Conservation (phyloP, 2,113 vertebrate genomes). For the Oriolus oriolus region DNA sequence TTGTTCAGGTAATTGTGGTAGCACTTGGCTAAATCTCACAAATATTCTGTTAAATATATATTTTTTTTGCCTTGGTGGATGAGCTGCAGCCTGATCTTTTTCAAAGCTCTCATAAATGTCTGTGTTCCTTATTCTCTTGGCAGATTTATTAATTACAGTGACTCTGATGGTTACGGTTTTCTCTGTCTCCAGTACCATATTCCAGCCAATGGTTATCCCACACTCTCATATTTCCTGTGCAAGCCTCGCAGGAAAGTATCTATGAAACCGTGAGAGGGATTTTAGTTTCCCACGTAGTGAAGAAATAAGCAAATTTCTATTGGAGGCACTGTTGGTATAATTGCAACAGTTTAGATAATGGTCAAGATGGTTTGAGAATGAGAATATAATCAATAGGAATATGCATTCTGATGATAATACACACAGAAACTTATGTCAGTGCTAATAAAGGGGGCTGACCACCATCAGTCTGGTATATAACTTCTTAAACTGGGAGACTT, state of each 20-base stretch:
- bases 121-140: not conserved
- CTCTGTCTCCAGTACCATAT: not conserved
- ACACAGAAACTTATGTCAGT: not conserved
- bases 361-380: not conserved
- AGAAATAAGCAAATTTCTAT: not conserved
- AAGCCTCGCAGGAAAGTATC: not conserved
- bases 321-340: not conserved
- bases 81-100: not conserved
- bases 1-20: not conserved
- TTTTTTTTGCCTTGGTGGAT: not conserved
- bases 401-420: not conserved
- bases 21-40: not conserved
- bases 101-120: not conserved
- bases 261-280: not conserved
- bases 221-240: not conserved
- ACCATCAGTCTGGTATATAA: not conserved
- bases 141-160: not conserved
- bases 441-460: not conserved
- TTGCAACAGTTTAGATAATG: not conserved
- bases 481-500: not conserved
- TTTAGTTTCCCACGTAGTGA: not conserved
- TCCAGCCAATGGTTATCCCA: not conserved
- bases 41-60: not conserved
- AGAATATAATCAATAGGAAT: not conserved
- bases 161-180: not conserved